Percentiles rank a stretch among this genome's conserved stretches.
Conservation (phyloP, 2,797 vertebrate species). For the Podargus strigoides region DNA sequence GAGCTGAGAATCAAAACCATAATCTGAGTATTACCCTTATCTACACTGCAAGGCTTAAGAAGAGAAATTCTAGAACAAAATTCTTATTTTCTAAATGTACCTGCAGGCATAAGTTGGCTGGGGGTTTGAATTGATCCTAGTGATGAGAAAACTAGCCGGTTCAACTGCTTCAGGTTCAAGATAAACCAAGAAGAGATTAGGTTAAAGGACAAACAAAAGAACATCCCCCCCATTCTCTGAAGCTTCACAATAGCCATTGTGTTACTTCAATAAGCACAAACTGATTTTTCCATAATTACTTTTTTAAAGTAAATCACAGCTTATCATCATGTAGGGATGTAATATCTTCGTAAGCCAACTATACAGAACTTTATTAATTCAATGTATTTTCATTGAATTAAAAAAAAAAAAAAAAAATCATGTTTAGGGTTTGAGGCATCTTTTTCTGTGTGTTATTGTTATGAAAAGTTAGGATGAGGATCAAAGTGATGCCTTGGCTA, state of each 20-base stretch:
- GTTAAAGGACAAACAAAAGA: constrained; percentile 56
- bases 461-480: not conserved
- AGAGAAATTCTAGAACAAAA: constrained; percentile 59
- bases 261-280: not conserved
- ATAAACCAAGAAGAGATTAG: constrained; percentile 59
- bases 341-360: constrained; percentile 27
- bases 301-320: constrained; percentile 1
- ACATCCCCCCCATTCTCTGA: not conserved
- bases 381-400: not conserved
- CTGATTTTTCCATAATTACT: constrained; percentile 34
- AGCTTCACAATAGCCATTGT: constrained; percentile 31
- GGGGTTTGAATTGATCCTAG: constrained; percentile 4
- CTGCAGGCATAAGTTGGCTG: constrained; percentile 9
- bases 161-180: not conserved
- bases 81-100: constrained; percentile 43
- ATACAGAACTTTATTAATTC: not conserved
- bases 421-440: not conserved
- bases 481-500: not conserved
- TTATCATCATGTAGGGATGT: not conserved
- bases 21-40: constrained; percentile 59
- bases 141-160: constrained; percentile 27
- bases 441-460: not conserved
- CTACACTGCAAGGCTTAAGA: not conserved
- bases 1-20: constrained; percentile 42
- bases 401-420: no score